phyloP scores from a whole-genome alignment of 2,113 vertebrate genomes.

The Mugil cephalus region DNA sequence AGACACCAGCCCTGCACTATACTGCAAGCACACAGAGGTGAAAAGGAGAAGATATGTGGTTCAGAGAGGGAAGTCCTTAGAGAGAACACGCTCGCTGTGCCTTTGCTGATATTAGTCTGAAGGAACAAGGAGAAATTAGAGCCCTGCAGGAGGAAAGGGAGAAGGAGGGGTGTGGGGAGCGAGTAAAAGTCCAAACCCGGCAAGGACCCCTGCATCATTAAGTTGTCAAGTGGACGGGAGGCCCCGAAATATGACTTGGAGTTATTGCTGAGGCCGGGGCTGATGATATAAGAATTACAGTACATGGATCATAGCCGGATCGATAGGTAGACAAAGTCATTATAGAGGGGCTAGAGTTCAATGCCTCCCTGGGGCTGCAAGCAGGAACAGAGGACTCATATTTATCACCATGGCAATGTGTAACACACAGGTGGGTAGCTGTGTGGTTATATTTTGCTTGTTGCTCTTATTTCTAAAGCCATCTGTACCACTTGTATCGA shows the following conservation, averaged over 20 bases:
- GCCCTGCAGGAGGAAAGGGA: conserved; percentile 65
- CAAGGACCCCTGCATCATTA: conserved; percentile 81
- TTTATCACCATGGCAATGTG: conserved; percentile 77
- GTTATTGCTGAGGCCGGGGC: conserved; percentile 77
- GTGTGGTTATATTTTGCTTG: conserved; percentile 73
- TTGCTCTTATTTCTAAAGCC: conserved; percentile 78
- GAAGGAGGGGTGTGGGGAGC: conserved; percentile 6
- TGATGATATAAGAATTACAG: conserved; percentile 86
- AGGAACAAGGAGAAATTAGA: conserved; percentile 80
- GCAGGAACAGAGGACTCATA: conserved; percentile 63
- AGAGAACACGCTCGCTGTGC: conserved; percentile 65
- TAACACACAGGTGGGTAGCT: conserved; percentile 74
- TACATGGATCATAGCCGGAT: conserved; percentile 85
- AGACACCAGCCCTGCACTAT: conserved; percentile 59
- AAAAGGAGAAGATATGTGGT: conserved; percentile 67
- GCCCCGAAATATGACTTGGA: conserved; percentile 82
- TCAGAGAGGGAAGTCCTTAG: conserved; percentile 61
- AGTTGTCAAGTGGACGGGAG: conserved; percentile 82
- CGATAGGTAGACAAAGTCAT: conserved; percentile 85
- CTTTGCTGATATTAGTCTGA: conserved; percentile 74
- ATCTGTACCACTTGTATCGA: conserved; percentile 70
- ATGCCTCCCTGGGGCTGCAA: conserved; percentile 76
- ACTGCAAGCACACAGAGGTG: conserved; percentile 61
- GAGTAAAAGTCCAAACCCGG: conserved; percentile 65
- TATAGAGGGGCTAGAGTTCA: conserved; percentile 83